Evolutionary conservation across 2,797 vertebrate species (phyloP).

Genomic region (Enteromius unitaeniatus): DNA sequence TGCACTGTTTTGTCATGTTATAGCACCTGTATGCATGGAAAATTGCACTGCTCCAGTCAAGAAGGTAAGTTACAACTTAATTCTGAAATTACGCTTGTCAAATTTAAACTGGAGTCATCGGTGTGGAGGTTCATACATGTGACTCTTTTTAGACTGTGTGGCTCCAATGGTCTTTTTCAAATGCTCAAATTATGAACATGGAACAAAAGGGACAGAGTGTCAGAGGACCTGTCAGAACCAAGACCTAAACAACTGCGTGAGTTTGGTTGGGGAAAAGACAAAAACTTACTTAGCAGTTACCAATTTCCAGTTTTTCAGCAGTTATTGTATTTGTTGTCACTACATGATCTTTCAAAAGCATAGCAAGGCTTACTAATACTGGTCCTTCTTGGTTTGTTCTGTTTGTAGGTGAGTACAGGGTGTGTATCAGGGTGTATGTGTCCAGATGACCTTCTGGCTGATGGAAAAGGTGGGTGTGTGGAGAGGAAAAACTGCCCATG

Average conservation of each 20-base stretch:
- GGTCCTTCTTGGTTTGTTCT: neutral
- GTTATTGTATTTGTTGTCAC: neutral
- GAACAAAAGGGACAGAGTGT: slow-evolving; percentile 79
- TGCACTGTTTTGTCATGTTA: slow-evolving; percentile 46
- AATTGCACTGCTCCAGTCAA: slow-evolving; percentile 74
- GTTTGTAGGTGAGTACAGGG: slow-evolving; percentile 73
- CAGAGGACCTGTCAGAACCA: slow-evolving; percentile 85
- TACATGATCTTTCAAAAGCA: neutral
- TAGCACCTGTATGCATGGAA: slow-evolving; percentile 81
- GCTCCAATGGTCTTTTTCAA: slow-evolving; percentile 85
- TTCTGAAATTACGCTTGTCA: neutral
- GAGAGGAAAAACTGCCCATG: slow-evolving; percentile 80
- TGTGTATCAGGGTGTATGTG: slow-evolving; percentile 88
- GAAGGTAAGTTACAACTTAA: slow-evolving; percentile 46
- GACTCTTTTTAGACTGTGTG: slow-evolving; percentile 76
- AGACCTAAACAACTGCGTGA: slow-evolving; percentile 85
- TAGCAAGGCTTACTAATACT: neutral
- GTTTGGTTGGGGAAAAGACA: slow-evolving; percentile 53
- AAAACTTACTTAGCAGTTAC: neutral
- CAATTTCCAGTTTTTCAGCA: neutral
- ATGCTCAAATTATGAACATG: slow-evolving; percentile 73
- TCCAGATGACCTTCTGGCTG: slow-evolving; percentile 74
- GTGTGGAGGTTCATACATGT: neutral
- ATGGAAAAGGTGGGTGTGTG: slow-evolving; percentile 81
- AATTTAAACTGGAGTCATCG: neutral